A percentile compares a stretch with the other conserved stretches of the same genome.
phyloP scores from a whole-genome alignment of 2,888 invertebrate genomes.

The Xestobium rufovillosum region DNA sequence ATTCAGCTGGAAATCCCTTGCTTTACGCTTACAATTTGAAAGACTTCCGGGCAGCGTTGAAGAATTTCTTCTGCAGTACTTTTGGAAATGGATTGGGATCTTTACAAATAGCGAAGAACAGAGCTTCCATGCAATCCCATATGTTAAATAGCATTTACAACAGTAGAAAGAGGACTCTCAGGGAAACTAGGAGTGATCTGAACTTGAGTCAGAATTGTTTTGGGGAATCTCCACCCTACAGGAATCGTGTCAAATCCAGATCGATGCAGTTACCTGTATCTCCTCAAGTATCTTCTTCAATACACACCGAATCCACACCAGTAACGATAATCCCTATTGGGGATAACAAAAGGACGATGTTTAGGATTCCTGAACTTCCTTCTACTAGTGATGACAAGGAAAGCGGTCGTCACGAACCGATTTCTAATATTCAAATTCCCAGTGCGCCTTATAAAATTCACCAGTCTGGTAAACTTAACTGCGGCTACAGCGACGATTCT shows the following conservation, averaged over 20 bases:
- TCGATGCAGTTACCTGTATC: not conserved
- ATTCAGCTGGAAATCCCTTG: slow-evolving; percentile 87
- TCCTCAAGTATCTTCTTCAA: not conserved
- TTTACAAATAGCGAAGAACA: slow-evolving; percentile 20
- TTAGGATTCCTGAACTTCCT: not conserved
- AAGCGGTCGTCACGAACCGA: no score
- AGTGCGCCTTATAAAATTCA: not conserved
- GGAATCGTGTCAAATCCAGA: not conserved
- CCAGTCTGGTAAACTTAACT: no score
- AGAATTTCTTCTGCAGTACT: slow-evolving; percentile 58
- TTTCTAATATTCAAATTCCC: slow-evolving; percentile 1
- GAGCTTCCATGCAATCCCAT: slow-evolving; percentile 37
- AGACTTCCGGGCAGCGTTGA: slow-evolving; percentile 75
- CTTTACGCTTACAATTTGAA: slow-evolving; percentile 89
- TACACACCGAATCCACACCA: no score
- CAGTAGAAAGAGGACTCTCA: slow-evolving; percentile 13
- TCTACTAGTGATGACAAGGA: no score
- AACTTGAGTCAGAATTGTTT: slow-evolving; percentile 11
- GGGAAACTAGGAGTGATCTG: slow-evolving; percentile 11
- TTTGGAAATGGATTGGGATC: slow-evolving; percentile 38
- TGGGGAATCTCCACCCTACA: slow-evolving; percentile 16
- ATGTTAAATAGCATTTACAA: slow-evolving; percentile 18
- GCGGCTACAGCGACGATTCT: not conserved
- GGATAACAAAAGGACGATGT: no score
- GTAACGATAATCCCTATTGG: no score